A percentile compares a stretch with the other conserved stretches of the same genome.
These are phyloP conservation scores for Lysandra bellargus DNA, from an alignment of 2,888 invertebrate species.

Conservation along the genomic window DNA sequence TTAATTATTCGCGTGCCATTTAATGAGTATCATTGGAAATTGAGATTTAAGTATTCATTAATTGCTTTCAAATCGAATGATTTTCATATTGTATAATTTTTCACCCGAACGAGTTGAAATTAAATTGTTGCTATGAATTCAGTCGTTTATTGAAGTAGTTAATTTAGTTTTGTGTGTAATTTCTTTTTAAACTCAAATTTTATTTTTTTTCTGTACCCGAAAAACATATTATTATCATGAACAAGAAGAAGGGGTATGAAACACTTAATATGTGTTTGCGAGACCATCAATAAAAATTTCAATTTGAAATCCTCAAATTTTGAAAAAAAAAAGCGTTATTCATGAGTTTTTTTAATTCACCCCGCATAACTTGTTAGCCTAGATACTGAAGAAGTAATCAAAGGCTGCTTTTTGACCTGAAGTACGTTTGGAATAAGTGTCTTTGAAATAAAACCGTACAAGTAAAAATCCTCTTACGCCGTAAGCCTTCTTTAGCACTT, in stretches of 20 bases:
- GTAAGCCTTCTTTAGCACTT: slow-evolving; percentile 23
- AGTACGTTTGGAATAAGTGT: slow-evolving; percentile 13
- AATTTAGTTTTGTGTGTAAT: neutral
- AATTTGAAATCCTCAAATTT: too few species aligned
- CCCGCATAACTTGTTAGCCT: neutral
- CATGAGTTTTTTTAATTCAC: neutral
- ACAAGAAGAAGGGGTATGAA: too few species aligned
- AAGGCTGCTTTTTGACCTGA: neutral
- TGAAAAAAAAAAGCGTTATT: neutral
- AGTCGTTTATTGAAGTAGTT: neutral
- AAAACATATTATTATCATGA: too few species aligned
- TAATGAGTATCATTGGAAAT: slow-evolving; percentile 14
- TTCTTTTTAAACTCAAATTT: neutral
- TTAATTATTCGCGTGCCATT: neutral
- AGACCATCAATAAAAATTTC: too few species aligned
- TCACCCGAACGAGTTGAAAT: neutral
- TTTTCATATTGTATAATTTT: neutral
- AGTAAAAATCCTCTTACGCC: slow-evolving; percentile 26
- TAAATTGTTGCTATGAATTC: neutral
- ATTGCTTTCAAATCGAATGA: neutral
- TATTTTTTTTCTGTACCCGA: too few species aligned
- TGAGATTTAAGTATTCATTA: slow-evolving; percentile 13
- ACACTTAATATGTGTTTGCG: too few species aligned
- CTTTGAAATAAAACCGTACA: slow-evolving; percentile 22
- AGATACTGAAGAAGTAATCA: neutral